Percentiles rank a stretch among this genome's conserved stretches.
Conservation (phyloP, 2,797 vertebrate genomes). For the Myotis vivesi region DNA sequence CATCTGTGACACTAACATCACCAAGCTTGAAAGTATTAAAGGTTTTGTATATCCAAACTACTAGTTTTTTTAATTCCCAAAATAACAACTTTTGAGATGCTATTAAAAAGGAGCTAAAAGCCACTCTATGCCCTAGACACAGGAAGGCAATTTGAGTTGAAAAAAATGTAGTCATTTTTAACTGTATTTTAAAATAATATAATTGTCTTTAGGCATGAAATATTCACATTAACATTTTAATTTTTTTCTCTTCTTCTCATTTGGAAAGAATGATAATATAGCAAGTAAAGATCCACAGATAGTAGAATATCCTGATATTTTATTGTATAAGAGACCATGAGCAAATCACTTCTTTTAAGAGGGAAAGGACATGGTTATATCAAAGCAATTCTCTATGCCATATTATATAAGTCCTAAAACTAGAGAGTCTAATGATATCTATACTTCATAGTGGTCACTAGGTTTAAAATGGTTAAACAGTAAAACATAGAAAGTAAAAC, state of each 20-base stretch:
- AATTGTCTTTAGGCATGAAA: not conserved
- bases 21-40: not conserved
- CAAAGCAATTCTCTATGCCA: not conserved
- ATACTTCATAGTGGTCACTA: not conserved
- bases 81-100: not conserved
- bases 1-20: not conserved
- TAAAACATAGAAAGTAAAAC: not conserved
- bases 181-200: not conserved
- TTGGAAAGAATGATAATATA: not conserved
- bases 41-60: not conserved
- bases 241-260: not conserved
- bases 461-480: not conserved
- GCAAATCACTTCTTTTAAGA: not conserved
- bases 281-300: not conserved
- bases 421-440: not conserved
- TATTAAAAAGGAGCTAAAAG: not conserved
- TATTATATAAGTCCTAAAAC: not conserved
- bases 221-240: constrained; percentile 4
- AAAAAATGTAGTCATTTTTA: constrained; percentile 37
- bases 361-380: not conserved
- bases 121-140: not conserved
- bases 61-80: not conserved
- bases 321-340: not conserved
- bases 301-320: not conserved
- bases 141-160: not conserved